phyloP scores from a whole-genome alignment of 2,113 vertebrate genomes.

The Thinocorus orbignyianus region DNA sequence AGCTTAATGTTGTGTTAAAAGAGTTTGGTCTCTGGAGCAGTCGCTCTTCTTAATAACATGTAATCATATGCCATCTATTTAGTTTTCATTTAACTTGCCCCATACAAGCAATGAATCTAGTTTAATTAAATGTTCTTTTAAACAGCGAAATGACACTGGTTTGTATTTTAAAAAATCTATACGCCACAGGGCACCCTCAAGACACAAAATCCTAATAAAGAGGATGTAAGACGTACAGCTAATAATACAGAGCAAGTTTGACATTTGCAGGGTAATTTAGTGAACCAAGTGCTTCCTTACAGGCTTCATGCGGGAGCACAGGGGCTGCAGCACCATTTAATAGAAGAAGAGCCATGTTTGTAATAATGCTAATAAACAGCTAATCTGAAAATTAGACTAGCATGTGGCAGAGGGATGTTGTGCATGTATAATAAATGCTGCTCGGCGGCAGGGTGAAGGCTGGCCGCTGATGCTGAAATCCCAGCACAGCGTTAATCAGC shows the following conservation, averaged over 20 bases:
- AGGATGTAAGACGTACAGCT: conserved; percentile 50
- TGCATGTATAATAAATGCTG: background rate
- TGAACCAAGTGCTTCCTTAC: conserved; percentile 40
- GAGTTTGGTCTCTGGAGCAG: conserved; percentile 73
- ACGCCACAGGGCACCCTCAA: conserved; percentile 55
- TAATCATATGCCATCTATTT: conserved; percentile 76
- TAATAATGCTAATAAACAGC: conserved; percentile 39
- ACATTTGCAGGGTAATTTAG: conserved; percentile 73
- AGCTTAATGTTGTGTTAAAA: conserved; percentile 79
- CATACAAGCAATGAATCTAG: conserved; percentile 69
- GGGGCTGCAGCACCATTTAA: background rate
- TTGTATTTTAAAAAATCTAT: conserved; percentile 62
- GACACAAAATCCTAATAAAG: conserved; percentile 70
- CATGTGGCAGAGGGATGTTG: background rate
- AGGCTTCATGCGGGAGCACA: background rate
- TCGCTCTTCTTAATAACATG: conserved; percentile 72
- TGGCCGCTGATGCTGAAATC: background rate
- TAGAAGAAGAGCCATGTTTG: conserved; percentile 11
- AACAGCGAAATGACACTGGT: conserved; percentile 58
- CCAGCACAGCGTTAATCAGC: background rate
- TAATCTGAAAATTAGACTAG: conserved; percentile 27
- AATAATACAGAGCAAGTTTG: conserved; percentile 60
- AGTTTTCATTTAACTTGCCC: conserved; percentile 74
- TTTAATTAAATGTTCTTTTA: conserved; percentile 79
- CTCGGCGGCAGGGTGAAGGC: background rate